These are phyloP conservation scores for Erebia ligea DNA, from an alignment of 2,888 invertebrate species.

Conservation along the genomic window DNA sequence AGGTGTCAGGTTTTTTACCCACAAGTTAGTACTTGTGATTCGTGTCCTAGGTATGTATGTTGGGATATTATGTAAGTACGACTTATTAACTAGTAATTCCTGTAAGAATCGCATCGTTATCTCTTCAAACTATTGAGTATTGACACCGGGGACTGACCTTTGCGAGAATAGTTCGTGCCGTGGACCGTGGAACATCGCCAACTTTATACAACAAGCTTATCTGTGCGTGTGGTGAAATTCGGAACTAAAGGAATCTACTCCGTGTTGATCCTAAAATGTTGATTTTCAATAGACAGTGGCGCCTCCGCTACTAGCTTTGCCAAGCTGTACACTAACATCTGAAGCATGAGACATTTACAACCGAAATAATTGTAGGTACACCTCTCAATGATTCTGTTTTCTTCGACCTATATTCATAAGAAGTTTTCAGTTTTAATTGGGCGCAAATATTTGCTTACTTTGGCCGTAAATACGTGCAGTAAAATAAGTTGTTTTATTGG, in stretches of 20 bases:
- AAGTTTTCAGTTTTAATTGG: background rate
- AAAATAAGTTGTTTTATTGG: no score
- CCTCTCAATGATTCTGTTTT: background rate
- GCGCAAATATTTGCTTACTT: background rate
- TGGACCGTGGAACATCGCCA: conserved; percentile 39
- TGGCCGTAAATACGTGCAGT: background rate
- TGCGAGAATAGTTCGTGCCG: conserved; percentile 36
- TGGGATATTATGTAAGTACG: no score
- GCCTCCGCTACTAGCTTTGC: no score
- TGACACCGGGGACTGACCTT: conserved; percentile 40
- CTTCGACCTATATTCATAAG: background rate
- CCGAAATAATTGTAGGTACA: conserved; percentile 17
- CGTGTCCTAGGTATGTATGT: no score
- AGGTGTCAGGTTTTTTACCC: no score
- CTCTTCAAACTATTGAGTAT: conserved; percentile 31
- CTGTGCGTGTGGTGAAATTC: no score
- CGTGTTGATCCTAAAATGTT: no score
- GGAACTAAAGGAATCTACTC: no score
- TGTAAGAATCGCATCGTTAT: conserved; percentile 17
- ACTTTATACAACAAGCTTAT: conserved; percentile 25
- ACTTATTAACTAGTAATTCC: no score
- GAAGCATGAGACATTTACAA: conserved; percentile 31
- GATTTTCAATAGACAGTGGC: no score
- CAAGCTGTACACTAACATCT: conserved; percentile 25
- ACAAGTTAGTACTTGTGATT: no score